Conservation (phyloP, 2,113 vertebrate species). For the Pholis gunnellus region DNA sequence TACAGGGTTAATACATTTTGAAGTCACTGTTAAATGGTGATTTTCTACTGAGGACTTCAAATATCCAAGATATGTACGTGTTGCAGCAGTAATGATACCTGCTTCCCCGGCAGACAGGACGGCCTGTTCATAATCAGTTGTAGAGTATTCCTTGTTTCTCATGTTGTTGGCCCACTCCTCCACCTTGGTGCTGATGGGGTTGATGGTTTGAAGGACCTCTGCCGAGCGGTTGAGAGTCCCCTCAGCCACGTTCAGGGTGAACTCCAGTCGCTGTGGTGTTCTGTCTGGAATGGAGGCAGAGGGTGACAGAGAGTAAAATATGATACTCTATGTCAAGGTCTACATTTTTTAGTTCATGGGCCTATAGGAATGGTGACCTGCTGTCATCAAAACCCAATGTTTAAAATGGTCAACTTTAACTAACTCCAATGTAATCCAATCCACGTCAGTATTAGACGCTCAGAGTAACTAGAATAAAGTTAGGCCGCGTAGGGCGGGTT, state of each 20-base stretch:
- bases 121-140: conserved; percentile 85
- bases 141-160: conserved; percentile 87
- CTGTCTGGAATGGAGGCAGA: conserved; percentile 75
- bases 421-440: background rate
- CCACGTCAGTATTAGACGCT: background rate
- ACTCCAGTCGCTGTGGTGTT: conserved; percentile 84
- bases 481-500: too few relatives aligned
- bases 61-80: background rate
- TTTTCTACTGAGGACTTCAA: background rate
- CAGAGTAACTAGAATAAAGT: background rate
- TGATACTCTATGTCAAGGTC: background rate
- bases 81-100: conserved; percentile 80
- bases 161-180: conserved; percentile 90
- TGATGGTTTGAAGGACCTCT: conserved; percentile 82
- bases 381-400: too few relatives aligned
- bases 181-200: conserved; percentile 86
- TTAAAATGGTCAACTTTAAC: background rate
- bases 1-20: background rate
- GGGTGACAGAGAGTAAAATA: background rate
- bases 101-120: conserved; percentile 89
- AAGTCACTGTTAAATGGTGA: background rate
- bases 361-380: background rate
- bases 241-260: conserved; percentile 83
- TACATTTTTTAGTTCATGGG: background rate
- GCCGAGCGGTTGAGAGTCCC: conserved; percentile 84